phyloP scores from a whole-genome alignment of 2,888 invertebrate species.

The Hirtodrosophila trivittata region DNA sequence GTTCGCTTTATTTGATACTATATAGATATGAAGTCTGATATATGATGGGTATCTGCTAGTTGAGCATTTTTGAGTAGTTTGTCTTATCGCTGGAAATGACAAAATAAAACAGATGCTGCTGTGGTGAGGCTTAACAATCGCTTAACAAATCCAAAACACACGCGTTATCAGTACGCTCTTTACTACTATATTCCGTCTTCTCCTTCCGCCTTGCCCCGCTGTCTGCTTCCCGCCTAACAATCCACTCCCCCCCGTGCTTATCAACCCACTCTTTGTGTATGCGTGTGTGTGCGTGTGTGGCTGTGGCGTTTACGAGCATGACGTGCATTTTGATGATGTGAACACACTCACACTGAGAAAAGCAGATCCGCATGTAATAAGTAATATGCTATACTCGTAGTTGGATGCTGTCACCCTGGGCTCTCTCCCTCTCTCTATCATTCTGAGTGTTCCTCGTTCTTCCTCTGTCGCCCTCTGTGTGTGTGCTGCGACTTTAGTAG shows the following conservation, averaged over 20 bases:
- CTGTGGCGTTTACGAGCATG: conserved; percentile 55
- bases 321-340: conserved; percentile 66
- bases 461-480: not conserved
- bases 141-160: conserved; percentile 15
- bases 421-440: conserved; percentile 8
- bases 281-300: not conserved
- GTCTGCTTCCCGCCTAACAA: too few species aligned
- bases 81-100: conserved; percentile 32
- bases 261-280: not conserved
- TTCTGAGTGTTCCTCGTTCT: conserved; percentile 1
- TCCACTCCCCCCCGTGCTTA: not conserved
- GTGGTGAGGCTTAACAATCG: conserved; percentile 14
- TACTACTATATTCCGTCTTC: not conserved
- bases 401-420: conserved; percentile 41
- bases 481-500: conserved; percentile 44
- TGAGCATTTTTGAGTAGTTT: not conserved
- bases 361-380: conserved; percentile 43
- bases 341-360: conserved; percentile 18
- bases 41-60: conserved; percentile 15
- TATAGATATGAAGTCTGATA: too few species aligned
- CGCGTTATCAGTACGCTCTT: conserved; percentile 42
- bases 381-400: conserved; percentile 24
- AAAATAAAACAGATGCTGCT: conserved; percentile 36
- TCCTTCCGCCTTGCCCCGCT: too few species aligned
- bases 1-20: too few species aligned